phyloP scores from a whole-genome alignment of 2,797 vertebrate species.

The Hylomyscus alleni region DNA sequence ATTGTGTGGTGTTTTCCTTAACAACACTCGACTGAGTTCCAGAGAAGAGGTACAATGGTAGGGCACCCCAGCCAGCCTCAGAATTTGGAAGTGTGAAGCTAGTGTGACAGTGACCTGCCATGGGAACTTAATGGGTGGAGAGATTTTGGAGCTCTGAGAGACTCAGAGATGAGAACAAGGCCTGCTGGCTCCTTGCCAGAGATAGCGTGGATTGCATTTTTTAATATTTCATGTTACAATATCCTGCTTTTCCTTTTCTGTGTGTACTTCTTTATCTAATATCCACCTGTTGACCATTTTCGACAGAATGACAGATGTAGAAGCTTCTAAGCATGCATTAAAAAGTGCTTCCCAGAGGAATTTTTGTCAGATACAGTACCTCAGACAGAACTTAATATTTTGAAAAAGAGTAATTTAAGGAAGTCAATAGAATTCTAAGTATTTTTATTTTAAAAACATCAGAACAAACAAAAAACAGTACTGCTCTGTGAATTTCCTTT shows the following conservation, averaged over 20 bases:
- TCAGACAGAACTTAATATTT: background rate
- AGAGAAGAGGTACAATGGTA: too few species aligned
- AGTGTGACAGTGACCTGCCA: too few species aligned
- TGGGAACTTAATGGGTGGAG: too few species aligned
- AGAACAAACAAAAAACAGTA: background rate
- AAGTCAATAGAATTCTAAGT: background rate
- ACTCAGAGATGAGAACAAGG: too few species aligned
- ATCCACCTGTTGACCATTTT: background rate
- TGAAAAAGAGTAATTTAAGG: background rate
- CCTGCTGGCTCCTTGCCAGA: too few species aligned
- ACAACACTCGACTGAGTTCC: too few species aligned
- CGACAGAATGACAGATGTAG: background rate
- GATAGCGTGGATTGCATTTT: too few species aligned
- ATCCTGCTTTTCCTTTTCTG: background rate
- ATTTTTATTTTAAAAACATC: background rate
- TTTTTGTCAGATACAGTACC: background rate
- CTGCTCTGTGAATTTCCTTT: background rate
- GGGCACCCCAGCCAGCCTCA: too few species aligned
- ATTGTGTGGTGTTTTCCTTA: too few species aligned
- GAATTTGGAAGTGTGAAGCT: too few species aligned
- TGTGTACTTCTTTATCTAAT: background rate
- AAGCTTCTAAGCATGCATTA: background rate
- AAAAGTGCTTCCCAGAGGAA: background rate
- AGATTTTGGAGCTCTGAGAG: too few species aligned
- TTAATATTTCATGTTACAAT: too few species aligned